Percentiles rank a stretch among this genome's conserved stretches.
Conservation (phyloP, 2,888 invertebrate species). For the Mallateleia sp. region DNA sequence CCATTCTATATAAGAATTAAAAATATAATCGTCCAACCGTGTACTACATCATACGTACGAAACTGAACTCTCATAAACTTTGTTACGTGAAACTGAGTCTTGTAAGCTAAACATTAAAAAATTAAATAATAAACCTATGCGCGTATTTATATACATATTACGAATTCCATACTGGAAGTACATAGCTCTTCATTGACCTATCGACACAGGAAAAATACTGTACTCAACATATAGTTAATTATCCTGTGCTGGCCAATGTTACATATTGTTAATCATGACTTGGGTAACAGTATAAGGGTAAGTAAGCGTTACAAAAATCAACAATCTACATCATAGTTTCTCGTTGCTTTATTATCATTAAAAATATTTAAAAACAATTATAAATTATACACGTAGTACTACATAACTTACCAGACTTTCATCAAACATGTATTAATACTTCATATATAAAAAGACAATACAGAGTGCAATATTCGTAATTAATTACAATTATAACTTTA, state of each 20-base stretch:
- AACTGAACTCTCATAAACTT: slow-evolving; percentile 59
- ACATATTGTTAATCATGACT: not conserved
- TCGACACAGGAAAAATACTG: not conserved
- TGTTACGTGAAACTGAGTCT: slow-evolving; percentile 75
- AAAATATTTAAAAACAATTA: slow-evolving; percentile 53
- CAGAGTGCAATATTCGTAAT: slow-evolving; percentile 10
- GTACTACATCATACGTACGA: slow-evolving; percentile 17
- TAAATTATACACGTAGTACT: slow-evolving; percentile 43
- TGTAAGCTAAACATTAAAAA: slow-evolving; percentile 81
- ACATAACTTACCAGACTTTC: slow-evolving; percentile 51
- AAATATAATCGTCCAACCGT: not conserved
- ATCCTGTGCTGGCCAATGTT: not conserved
- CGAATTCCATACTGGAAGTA: slow-evolving; percentile 11
- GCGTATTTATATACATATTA: slow-evolving; percentile 51
- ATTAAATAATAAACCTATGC: slow-evolving; percentile 82
- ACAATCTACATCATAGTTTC: not conserved
- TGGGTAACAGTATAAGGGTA: not conserved
- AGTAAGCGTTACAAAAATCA: slow-evolving; percentile 2
- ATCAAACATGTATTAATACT: slow-evolving; percentile 46
- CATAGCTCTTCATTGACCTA: slow-evolving; percentile 4
- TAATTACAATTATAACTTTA: slow-evolving; percentile 11
- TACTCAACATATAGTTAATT: not conserved
- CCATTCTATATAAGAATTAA: slow-evolving; percentile 4
- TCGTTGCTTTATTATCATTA: slow-evolving; percentile 44
- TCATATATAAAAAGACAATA: slow-evolving; percentile 35